phyloP scores from a whole-genome alignment of 2,888 invertebrate species.

The Agonopterix alstromeriana region DNA sequence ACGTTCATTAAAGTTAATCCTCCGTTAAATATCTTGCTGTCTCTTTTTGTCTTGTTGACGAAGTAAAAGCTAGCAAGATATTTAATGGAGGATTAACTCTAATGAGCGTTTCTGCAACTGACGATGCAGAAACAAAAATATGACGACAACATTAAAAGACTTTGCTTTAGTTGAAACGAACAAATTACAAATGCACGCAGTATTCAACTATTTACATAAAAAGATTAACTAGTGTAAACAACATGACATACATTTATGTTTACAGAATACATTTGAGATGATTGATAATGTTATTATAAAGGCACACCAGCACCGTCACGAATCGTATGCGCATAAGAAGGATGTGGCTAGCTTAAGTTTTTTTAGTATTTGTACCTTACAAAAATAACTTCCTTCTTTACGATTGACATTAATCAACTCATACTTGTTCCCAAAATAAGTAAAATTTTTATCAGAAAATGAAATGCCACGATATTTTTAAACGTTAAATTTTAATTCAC shows the following conservation, averaged over 20 bases:
- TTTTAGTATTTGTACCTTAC: too few species aligned
- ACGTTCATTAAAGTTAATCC: too few species aligned
- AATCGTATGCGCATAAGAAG: slow-evolving; percentile 13
- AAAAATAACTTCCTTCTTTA: slow-evolving; percentile 1
- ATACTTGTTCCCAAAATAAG: not conserved
- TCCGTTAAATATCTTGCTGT: too few species aligned
- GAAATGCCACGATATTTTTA: slow-evolving; percentile 1
- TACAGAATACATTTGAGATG: slow-evolving; percentile 3
- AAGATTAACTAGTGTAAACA: slow-evolving; percentile 6
- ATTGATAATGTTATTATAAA: slow-evolving; percentile 10
- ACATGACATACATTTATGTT: not conserved
- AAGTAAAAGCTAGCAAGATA: too few species aligned
- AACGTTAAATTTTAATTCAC: slow-evolving; percentile 17
- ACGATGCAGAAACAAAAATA: too few species aligned
- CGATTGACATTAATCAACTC: not conserved
- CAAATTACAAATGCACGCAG: too few species aligned
- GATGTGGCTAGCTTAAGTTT: slow-evolving; percentile 6
- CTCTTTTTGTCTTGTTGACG: too few species aligned
- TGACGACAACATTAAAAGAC: too few species aligned
- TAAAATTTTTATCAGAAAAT: not conserved
- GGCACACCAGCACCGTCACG: slow-evolving; percentile 9
- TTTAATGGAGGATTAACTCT: too few species aligned
- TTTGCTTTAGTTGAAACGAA: too few species aligned
- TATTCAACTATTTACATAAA: slow-evolving; percentile 1
- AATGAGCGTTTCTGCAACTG: too few species aligned